These are phyloP conservation scores for Nebria ingens DNA, from an alignment of 1,140 invertebrate genomes.

Conservation along the genomic window DNA sequence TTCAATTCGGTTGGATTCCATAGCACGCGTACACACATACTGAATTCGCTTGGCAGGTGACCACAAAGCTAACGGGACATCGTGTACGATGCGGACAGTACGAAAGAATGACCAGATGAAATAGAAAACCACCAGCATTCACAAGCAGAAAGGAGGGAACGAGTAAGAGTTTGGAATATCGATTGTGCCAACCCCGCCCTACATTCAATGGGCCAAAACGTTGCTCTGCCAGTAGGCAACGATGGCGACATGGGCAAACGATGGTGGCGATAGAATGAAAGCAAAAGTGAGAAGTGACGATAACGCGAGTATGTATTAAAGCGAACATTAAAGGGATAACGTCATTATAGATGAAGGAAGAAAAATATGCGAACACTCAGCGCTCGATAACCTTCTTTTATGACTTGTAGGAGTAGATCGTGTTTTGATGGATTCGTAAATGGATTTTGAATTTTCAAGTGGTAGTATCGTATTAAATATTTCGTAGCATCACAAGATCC, in stretches of 20 bases:
- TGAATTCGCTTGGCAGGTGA: too few species aligned
- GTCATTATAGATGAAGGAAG: slow-evolving; percentile 1
- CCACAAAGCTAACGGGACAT: not conserved
- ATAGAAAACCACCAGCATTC: not conserved
- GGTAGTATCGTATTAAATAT: too few species aligned
- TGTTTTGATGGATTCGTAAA: slow-evolving; percentile 1
- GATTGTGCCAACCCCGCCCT: slow-evolving; percentile 1
- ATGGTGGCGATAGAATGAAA: not conserved
- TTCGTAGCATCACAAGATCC: too few species aligned
- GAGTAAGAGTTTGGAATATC: not conserved
- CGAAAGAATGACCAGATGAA: not conserved
- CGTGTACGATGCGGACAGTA: not conserved
- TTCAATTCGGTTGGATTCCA: too few species aligned
- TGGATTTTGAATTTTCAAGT: slow-evolving; percentile 5
- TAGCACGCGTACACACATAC: too few species aligned
- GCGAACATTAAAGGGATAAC: slow-evolving; percentile 10
- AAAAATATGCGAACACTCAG: not conserved
- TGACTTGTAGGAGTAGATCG: slow-evolving; percentile 1
- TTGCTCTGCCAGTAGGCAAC: not conserved
- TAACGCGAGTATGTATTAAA: slow-evolving; percentile 9
- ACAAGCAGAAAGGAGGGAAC: not conserved
- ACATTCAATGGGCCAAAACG: slow-evolving; percentile 4
- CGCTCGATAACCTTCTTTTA: not conserved
- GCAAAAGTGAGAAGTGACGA: slow-evolving; percentile 12
- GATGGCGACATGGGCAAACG: not conserved